Base-by-base conservation (phyloP, 2,888 invertebrate genomes). In the Latrodectus hesperus region DNA sequence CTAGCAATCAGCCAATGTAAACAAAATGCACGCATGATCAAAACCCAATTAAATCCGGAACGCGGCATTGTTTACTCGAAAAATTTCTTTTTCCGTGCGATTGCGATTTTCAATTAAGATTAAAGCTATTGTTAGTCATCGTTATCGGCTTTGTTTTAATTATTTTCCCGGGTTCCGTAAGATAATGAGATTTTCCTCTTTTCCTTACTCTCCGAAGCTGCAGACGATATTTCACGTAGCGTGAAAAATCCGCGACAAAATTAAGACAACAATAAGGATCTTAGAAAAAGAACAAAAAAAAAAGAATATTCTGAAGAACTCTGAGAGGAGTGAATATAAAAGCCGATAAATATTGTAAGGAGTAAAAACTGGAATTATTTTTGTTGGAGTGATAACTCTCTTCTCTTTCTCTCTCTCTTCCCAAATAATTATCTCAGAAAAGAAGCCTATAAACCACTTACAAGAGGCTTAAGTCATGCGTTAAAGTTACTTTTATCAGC, bases 91-190 rank as follows among this genome's bases (percentile, higher is more conserved):
- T 84, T 87, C 81, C 86, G 81, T 82, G 73, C 86, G 81, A 87
- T 87, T 87, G 86, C 86, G 81, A 87, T 87, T 87, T 87, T 87
- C 86, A 87, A 87, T 87, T 87, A 87, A 87, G 86, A 87, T 87
- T 87, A 87, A 87, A 87, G 86, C 86, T 73, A 87, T 87, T 87
- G 86, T 87, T 87, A 87, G 86, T 87, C 86, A 87, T 87, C 86
- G 76, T 87, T 87, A 87, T 87, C 86, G 86, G 86, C 86, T 87
- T 87, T 87, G 86, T 87, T 87, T 87, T 87, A 87, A 87, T 87
- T 87, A 87, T 87, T 87, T 87, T 87, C 86, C 81, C 65, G 76
- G 70, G 78, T 78, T 84, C 84, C 78, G 84, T 82, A 81, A 77
- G 75, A 87, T 87, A 87, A 87, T 87, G 86, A 87, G 86, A 87